Evolutionary conservation across 2,113 vertebrate species (phyloP).

Genomic region (Callionymus lyra): DNA sequence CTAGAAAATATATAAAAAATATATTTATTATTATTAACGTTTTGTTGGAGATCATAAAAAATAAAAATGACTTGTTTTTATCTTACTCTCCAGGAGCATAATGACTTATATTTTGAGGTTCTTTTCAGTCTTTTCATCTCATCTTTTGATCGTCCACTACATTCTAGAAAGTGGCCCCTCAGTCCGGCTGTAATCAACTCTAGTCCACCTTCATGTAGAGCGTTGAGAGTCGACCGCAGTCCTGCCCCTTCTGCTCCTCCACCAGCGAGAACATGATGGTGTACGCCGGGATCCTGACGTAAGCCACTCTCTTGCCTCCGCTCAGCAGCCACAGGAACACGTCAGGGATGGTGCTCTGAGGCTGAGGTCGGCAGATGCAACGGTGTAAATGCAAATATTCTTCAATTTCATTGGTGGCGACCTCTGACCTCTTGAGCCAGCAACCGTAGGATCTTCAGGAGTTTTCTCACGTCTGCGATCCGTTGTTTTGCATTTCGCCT

Average conservation of each 20-base stretch:
- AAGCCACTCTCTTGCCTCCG: slow-evolving; percentile 73
- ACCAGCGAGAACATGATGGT: slow-evolving; percentile 83
- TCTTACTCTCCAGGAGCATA: no score
- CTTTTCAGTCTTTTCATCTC: no score
- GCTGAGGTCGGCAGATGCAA: slow-evolving; percentile 55
- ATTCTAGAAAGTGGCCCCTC: no score
- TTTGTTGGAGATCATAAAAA: no score
- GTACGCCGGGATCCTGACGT: slow-evolving; percentile 74
- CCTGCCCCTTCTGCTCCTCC: slow-evolving; percentile 82
- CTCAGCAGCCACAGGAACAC: slow-evolving; percentile 86
- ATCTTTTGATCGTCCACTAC: no score
- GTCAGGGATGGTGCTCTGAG: slow-evolving; percentile 82
- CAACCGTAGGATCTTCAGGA: slow-evolving; percentile 71
- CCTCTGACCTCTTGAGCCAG: slow-evolving; percentile 77
- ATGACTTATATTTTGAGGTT: no score
- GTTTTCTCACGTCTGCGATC: slow-evolving; percentile 61
- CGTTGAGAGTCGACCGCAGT: slow-evolving; percentile 81
- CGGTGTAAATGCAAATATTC: neutral
- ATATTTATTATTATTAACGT: no score
- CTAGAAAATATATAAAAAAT: no score
- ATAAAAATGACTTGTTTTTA: no score
- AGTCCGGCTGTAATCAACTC: no score
- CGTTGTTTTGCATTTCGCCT: slow-evolving; percentile 66
- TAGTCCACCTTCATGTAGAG: slow-evolving; percentile 87
- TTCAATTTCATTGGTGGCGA: neutral